A percentile compares a stretch with the other conserved stretches of the same genome.
Conservation (phyloP, 2,888 invertebrate genomes). For the Amphipoea oculea region DNA sequence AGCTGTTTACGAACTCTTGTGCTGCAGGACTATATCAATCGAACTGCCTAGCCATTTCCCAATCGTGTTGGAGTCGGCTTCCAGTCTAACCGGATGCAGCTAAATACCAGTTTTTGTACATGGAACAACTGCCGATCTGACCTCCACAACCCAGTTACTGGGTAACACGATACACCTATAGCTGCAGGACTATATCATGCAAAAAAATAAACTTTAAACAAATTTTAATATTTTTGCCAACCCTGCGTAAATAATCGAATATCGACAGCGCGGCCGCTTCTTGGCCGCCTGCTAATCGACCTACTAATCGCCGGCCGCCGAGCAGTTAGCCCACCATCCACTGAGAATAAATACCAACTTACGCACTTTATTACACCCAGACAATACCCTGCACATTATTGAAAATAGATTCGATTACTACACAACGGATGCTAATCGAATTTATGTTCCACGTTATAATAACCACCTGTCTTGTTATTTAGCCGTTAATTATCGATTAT, state of each 20-base stretch:
- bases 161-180: background rate
- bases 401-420: constrained; percentile 41
- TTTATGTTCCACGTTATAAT: constrained; percentile 11
- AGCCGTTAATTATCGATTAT: constrained; percentile 38
- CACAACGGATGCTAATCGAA: constrained; percentile 27
- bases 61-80: background rate
- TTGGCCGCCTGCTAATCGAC: constrained; percentile 86
- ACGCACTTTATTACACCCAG: constrained; percentile 54
- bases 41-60: background rate
- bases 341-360: constrained; percentile 67
- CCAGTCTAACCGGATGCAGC: background rate
- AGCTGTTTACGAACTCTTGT: too few species aligned
- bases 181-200: background rate
- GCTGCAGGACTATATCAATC: background rate
- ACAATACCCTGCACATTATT: constrained; percentile 28
- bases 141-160: too few species aligned
- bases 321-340: constrained; percentile 67
- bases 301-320: constrained; percentile 79
- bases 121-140: background rate
- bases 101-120: background rate
- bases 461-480: constrained; percentile 41
- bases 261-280: constrained; percentile 79
- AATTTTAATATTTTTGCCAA: constrained; percentile 57
- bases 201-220: too few species aligned
- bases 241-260: constrained; percentile 78